A percentile compares a stretch with the other conserved stretches of the same genome.
phyloP scores from a whole-genome alignment of 2,888 invertebrate genomes.

The Habroteleia sp. region DNA sequence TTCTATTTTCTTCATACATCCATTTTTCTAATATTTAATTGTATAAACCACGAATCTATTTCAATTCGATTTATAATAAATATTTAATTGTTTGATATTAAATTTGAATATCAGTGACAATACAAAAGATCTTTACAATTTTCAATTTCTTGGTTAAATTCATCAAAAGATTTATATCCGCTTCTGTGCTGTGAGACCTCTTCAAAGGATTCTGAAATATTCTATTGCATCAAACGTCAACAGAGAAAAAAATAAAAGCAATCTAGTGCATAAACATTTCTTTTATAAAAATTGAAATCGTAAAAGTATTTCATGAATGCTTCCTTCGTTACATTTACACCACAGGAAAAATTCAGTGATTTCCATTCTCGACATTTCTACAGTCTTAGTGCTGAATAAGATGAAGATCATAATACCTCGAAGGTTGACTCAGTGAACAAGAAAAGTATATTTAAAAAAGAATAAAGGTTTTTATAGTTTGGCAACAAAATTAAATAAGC shows the following conservation, averaged over 20 bases:
- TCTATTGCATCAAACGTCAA: constrained; percentile 22
- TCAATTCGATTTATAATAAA: no score
- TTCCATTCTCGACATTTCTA: constrained; percentile 24
- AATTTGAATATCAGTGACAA: background rate
- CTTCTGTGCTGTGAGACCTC: constrained; percentile 4
- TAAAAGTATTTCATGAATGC: constrained; percentile 43
- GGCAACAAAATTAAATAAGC: no score
- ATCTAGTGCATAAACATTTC: constrained; percentile 35
- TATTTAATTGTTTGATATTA: background rate
- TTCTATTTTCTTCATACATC: no score
- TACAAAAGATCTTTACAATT: background rate
- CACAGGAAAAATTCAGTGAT: constrained; percentile 11
- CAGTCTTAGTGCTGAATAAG: constrained; percentile 9
- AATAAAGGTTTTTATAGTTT: constrained; percentile 7
- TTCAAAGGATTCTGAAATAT: constrained; percentile 28
- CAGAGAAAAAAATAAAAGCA: constrained; percentile 9
- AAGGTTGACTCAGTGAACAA: constrained; percentile 12
- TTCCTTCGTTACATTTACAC: constrained; percentile 39
- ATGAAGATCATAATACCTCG: constrained; percentile 25
- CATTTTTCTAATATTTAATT: no score
- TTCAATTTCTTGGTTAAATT: constrained; percentile 10
- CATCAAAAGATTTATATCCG: constrained; percentile 14
- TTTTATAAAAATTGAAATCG: constrained; percentile 38
- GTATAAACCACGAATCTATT: no score
- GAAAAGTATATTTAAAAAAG: constrained; percentile 17